A percentile compares a stretch with the other conserved stretches of the same genome.
Conservation (phyloP, 2,888 invertebrate species). For the Ramazzottius varieornatus region DNA sequence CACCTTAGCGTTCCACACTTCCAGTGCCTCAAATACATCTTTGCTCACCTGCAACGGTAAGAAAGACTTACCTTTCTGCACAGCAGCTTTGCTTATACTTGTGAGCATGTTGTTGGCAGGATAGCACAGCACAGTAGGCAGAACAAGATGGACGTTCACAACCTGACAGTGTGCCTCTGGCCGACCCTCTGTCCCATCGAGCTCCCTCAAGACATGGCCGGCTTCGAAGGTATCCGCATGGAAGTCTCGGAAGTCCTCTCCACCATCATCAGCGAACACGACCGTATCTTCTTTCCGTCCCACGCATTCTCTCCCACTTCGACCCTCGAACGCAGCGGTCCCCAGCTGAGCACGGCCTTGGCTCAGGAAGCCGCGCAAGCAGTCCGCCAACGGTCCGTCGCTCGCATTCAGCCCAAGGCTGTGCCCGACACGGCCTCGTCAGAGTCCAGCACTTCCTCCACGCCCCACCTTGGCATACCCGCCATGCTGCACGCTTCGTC, state of each 20-base stretch:
- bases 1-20: background rate
- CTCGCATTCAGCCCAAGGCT: too few relatives aligned
- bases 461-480: too few relatives aligned
- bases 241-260: conserved; percentile 2
- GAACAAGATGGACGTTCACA: background rate
- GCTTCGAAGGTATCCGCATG: background rate
- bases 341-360: background rate
- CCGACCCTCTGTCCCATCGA: background rate
- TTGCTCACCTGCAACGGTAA: background rate
- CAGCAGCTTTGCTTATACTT: background rate
- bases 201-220: background rate
- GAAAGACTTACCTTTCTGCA: background rate
- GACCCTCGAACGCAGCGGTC: background rate
- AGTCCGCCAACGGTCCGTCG: background rate
- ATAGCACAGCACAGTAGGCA: background rate
- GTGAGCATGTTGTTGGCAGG: background rate
- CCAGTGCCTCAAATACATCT: background rate
- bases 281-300: background rate
- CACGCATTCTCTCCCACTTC: background rate
- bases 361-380: background rate
- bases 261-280: background rate
- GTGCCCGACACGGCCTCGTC: too few relatives aligned
- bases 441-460: too few relatives aligned
- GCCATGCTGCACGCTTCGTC: too few relatives aligned
- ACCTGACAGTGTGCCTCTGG: background rate